A percentile compares a stretch with the other conserved stretches of the same genome.
Evolutionary conservation across 2,797 vertebrate genomes (phyloP).

Genomic region (Pangasius djambal): DNA sequence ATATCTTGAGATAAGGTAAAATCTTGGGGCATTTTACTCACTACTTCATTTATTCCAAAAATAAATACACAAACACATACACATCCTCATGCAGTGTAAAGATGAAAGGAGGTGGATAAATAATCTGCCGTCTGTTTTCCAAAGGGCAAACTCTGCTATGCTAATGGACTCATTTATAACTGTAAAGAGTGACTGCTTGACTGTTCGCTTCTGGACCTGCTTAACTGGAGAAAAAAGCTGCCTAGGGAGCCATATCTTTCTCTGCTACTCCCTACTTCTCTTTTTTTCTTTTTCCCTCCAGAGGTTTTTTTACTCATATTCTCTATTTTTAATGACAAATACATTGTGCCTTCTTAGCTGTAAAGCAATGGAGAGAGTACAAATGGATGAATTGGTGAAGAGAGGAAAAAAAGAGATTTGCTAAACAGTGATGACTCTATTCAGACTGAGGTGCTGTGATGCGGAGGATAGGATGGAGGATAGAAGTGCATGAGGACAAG

Average conservation of each 20-base stretch:
- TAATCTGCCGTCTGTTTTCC: conserved; percentile 39
- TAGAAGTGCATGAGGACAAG: conserved; percentile 19
- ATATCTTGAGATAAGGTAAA: background rate
- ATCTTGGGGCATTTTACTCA: background rate
- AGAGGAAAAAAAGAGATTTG: background rate
- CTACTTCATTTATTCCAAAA: background rate
- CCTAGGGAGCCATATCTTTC: conserved; percentile 24
- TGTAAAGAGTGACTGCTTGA: conserved; percentile 29
- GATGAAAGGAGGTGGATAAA: conserved; percentile 20
- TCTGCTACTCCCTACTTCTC: background rate
- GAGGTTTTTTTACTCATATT: background rate
- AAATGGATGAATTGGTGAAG: conserved; percentile 19
- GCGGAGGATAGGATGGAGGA: background rate
- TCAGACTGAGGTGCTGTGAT: conserved; percentile 7
- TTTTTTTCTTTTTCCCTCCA: background rate
- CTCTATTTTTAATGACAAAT: background rate
- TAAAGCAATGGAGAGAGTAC: background rate
- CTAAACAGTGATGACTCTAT: conserved; percentile 37
- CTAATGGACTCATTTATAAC: conserved; percentile 53
- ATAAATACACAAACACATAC: background rate
- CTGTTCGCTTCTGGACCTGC: conserved; percentile 29
- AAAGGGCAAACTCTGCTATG: conserved; percentile 42
- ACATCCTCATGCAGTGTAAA: conserved; percentile 4
- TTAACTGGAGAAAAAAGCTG: conserved; percentile 45
- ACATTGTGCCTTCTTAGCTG: background rate